Evolutionary conservation across 1,140 invertebrate species (phyloP).

Genomic region (Leptinotarsa texana): DNA sequence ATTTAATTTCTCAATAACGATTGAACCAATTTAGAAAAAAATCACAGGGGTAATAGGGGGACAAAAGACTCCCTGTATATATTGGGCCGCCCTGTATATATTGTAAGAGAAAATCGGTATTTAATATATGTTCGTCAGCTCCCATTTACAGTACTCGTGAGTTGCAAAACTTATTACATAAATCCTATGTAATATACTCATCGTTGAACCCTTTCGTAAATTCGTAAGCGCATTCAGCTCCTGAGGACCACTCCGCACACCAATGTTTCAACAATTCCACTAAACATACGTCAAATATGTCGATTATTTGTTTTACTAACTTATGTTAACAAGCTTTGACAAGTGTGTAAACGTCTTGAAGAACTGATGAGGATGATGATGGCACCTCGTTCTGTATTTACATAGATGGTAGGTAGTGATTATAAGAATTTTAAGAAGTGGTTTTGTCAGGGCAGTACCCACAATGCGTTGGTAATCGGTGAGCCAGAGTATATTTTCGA

Average conservation of each 20-base stretch:
- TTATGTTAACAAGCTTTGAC: conserved; percentile 12
- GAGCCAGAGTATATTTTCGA: background rate
- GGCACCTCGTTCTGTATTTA: conserved; percentile 8
- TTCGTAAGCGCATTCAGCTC: background rate
- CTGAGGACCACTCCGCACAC: background rate
- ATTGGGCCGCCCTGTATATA: too few species aligned
- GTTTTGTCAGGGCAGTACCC: background rate
- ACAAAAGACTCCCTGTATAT: too few species aligned
- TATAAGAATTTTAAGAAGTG: background rate
- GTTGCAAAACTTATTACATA: too few species aligned
- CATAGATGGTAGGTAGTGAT: conserved; percentile 14
- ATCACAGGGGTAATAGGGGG: too few species aligned
- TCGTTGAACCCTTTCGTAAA: too few species aligned
- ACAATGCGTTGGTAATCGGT: background rate
- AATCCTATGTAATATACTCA: too few species aligned
- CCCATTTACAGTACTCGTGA: too few species aligned
- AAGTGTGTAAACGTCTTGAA: conserved; percentile 15
- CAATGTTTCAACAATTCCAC: background rate
- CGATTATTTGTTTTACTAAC: conserved; percentile 19
- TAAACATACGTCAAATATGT: conserved; percentile 4
- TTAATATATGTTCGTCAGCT: too few species aligned
- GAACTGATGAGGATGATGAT: conserved; percentile 8
- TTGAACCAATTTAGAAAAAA: too few species aligned
- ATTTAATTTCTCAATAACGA: too few species aligned
- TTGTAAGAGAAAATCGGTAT: too few species aligned